A percentile compares a stretch with the other conserved stretches of the same genome.
phyloP scores from a whole-genome alignment of 2,888 invertebrate species.

The Tiliacea citrago region DNA sequence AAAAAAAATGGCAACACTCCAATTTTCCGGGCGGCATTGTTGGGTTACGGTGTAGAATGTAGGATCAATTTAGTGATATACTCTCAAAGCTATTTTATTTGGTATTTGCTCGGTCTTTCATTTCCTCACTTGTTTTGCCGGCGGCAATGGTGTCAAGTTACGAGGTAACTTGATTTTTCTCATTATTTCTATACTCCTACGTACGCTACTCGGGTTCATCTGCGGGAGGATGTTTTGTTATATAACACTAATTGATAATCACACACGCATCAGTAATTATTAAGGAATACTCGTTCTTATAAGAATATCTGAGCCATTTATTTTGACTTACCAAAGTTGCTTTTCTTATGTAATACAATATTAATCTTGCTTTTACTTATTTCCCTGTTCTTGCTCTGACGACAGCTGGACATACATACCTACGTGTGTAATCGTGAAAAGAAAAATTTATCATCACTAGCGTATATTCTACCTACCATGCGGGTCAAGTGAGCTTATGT shows the following conservation, averaged over 20 bases:
- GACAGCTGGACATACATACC: neutral
- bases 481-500: neutral
- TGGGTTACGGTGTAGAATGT: conserved; percentile 43
- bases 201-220: conserved; percentile 17
- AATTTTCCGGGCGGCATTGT: conserved; percentile 57
- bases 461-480: too few relatives aligned
- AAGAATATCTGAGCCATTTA: neutral
- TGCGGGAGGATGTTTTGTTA: conserved; percentile 10
- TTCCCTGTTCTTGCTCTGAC: neutral
- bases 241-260: conserved; percentile 32
- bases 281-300: neutral
- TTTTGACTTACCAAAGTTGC: neutral
- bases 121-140: conserved; percentile 55
- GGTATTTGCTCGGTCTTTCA: conserved; percentile 45
- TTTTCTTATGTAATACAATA: neutral
- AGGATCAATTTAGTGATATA: conserved; percentile 47
- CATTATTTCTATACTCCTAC: conserved; percentile 40
- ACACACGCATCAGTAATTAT: neutral
- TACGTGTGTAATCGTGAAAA: neutral
- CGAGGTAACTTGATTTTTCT: conserved; percentile 58
- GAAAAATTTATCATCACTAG: neutral
- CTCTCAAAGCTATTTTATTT: conserved; percentile 47
- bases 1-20: conserved; percentile 67
- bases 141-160: conserved; percentile 50
- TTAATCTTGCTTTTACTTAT: conserved; percentile 14